A percentile compares a stretch with the other conserved stretches of the same genome.
phyloP scores from a whole-genome alignment of 2,888 invertebrate genomes.

The Cyclophora punctaria region DNA sequence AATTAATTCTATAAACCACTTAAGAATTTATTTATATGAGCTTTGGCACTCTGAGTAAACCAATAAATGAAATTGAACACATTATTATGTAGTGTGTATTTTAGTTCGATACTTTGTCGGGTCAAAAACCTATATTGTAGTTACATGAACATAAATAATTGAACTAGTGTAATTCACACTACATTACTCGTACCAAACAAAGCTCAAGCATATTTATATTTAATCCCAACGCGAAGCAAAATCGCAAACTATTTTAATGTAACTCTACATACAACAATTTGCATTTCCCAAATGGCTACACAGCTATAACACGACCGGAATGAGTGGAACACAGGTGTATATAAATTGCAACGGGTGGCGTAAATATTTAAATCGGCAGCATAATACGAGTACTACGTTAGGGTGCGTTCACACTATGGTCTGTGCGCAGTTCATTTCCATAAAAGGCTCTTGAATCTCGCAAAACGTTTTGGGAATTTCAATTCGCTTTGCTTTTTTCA shows the following conservation, averaged over 20 bases:
- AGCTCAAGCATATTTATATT: not conserved
- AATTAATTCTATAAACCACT: too few species aligned
- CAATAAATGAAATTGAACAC: too few species aligned
- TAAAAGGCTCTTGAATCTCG: conserved; percentile 75
- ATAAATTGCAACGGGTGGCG: conserved; percentile 50
- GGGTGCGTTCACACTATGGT: conserved; percentile 38
- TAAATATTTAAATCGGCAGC: conserved; percentile 65
- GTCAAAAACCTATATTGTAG: too few species aligned
- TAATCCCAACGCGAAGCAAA: conserved; percentile 14
- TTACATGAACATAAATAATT: too few species aligned
- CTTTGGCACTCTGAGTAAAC: too few species aligned
- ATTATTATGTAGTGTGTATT: too few species aligned
- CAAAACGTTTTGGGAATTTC: conserved; percentile 71
- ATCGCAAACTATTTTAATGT: conserved; percentile 1
- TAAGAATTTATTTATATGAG: too few species aligned
- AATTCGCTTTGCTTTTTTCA: conserved; percentile 61
- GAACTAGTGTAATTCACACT: too few species aligned
- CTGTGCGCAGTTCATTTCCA: conserved; percentile 69
- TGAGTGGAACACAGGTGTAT: conserved; percentile 56
- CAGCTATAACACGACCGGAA: conserved; percentile 29
- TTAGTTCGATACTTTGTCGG: too few species aligned
- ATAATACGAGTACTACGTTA: conserved; percentile 31
- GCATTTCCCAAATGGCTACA: conserved; percentile 22
- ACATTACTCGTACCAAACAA: too few species aligned
- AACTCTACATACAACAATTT: conserved; percentile 13